A percentile compares a stretch with the other conserved stretches of the same genome.
These are phyloP conservation scores for Parus major DNA, from an alignment of 2,113 vertebrate genomes.

Conservation along the genomic window DNA sequence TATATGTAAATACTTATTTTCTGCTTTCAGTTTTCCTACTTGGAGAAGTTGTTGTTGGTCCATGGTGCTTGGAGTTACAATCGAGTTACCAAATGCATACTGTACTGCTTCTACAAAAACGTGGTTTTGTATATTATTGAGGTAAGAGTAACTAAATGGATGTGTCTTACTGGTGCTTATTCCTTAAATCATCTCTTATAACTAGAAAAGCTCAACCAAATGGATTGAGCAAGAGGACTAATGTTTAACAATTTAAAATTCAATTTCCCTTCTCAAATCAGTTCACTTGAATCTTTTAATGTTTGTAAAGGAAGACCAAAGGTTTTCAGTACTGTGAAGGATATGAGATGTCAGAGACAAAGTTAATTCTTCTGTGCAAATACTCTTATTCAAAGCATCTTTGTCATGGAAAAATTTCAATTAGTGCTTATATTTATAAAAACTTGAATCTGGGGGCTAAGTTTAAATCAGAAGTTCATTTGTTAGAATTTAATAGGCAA, in stretches of 20 bases:
- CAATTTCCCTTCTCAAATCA: background rate
- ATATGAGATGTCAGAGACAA: background rate
- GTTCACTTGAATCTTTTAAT: background rate
- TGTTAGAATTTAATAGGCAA: background rate
- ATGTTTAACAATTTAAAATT: background rate
- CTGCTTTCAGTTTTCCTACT: constrained; percentile 88
- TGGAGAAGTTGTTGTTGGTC: constrained; percentile 94
- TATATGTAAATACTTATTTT: background rate
- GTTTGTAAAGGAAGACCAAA: background rate
- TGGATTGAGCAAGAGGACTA: background rate
- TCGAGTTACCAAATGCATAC: constrained; percentile 97
- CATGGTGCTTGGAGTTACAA: constrained; percentile 99
- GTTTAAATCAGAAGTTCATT: background rate
- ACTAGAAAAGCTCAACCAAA: background rate
- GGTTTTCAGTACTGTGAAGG: background rate
- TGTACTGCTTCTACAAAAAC: constrained; percentile 99
- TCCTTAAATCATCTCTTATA: background rate
- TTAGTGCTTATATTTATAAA: background rate
- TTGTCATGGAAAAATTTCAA: background rate
- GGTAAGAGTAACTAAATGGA: constrained; percentile 73
- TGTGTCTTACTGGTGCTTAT: background rate
- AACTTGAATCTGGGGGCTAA: background rate
- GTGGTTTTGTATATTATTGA: constrained; percentile 99
- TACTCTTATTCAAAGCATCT: background rate
- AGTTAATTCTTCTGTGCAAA: background rate